Conservation (phyloP, 2,113 vertebrate species). For the Calypte anna region DNA sequence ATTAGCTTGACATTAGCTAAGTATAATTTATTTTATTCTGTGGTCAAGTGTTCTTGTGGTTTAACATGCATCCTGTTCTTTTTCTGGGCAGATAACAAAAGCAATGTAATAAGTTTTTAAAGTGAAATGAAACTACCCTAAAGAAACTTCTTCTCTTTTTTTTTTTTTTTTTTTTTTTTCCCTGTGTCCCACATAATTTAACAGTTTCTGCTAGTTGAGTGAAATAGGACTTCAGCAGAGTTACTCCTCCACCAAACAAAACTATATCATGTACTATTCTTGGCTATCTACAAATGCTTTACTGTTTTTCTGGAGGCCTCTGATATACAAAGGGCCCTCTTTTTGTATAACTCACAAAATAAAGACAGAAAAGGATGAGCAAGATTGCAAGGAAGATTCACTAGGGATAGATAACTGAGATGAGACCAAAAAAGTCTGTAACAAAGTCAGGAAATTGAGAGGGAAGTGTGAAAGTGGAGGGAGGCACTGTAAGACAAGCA, state of each 20-base stretch:
- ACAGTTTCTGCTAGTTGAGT: not conserved
- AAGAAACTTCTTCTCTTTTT: not conserved
- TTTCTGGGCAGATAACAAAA: not conserved
- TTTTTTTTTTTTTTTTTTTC: too few relatives aligned
- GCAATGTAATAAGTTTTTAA: not conserved
- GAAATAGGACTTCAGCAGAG: not conserved
- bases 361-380: not conserved
- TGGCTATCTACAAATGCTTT: not conserved
- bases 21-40: not conserved
- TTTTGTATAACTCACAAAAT: not conserved
- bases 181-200: not conserved
- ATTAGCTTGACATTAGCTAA: slow-evolving; percentile 4
- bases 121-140: not conserved
- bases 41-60: not conserved
- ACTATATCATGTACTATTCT: fast-evolving
- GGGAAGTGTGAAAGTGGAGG: not conserved
- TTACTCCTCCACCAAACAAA: not conserved
- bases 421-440: not conserved
- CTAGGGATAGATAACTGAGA: not conserved
- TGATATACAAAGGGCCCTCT: not conserved
- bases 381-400: not conserved
- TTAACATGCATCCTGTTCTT: not conserved
- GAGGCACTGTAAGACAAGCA: not conserved
- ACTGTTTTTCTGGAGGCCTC: not conserved
- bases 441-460: not conserved